Conservation (phyloP, 2,113 vertebrate genomes). For the Zapus hudsonius region DNA sequence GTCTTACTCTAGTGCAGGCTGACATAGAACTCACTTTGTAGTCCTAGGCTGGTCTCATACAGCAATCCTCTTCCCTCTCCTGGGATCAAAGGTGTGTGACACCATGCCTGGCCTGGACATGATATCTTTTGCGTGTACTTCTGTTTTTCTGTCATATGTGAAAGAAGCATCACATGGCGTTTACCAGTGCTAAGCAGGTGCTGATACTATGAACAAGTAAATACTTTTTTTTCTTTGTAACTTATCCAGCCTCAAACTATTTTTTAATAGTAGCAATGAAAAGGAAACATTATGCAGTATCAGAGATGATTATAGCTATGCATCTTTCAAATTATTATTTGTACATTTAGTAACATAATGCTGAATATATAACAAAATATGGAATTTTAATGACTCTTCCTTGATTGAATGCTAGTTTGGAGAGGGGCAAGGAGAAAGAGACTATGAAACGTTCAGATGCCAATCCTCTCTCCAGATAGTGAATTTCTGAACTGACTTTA, state of each 20-base stretch:
- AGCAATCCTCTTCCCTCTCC: too few relatives aligned
- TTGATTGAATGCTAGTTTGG: background rate
- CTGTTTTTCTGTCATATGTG: background rate
- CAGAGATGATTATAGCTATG: background rate
- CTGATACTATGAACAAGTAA: background rate
- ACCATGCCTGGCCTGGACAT: too few relatives aligned
- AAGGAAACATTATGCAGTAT: background rate
- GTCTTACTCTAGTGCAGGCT: too few relatives aligned
- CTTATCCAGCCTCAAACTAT: background rate
- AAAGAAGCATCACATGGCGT: background rate
- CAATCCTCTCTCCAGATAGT: slow-evolving; percentile 48
- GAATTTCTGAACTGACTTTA: slow-evolving; percentile 70
- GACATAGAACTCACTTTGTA: too few relatives aligned
- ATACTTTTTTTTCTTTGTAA: background rate
- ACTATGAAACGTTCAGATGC: background rate
- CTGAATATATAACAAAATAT: slow-evolving; percentile 26
- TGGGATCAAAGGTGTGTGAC: too few relatives aligned
- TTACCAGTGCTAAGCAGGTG: background rate
- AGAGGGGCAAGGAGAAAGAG: background rate
- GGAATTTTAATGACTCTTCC: background rate
- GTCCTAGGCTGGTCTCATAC: too few relatives aligned
- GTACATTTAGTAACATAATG: slow-evolving; percentile 3
- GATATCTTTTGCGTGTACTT: background rate
- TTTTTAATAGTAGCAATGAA: too few relatives aligned
- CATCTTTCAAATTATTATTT: slow-evolving; percentile 3